Conservation (phyloP, 2,113 vertebrate genomes). For the Fregata magnificens region DNA sequence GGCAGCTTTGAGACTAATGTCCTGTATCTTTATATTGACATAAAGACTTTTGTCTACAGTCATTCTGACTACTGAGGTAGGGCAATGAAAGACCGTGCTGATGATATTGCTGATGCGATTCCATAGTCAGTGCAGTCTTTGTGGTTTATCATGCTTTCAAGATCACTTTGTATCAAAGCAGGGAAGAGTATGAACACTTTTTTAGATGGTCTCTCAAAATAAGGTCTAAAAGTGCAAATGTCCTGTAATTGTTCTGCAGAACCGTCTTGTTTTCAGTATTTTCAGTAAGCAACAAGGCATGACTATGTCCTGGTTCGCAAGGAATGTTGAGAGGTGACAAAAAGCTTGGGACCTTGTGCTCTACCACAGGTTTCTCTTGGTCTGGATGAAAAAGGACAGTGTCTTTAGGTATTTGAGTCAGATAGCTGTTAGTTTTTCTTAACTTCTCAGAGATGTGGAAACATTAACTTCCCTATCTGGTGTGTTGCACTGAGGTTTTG, state of each 20-base stretch:
- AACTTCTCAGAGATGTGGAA: not conserved
- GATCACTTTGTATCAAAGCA: not conserved
- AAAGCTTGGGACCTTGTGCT: not conserved
- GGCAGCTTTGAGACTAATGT: not conserved
- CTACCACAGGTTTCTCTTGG: not conserved
- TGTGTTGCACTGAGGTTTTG: not conserved
- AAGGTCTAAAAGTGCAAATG: not conserved
- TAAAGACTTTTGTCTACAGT: not conserved
- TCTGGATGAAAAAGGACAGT: not conserved
- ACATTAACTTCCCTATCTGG: not conserved
- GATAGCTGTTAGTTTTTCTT: not conserved
- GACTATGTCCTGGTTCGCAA: not conserved
- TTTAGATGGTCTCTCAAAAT: not conserved
- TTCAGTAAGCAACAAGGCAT: not conserved
- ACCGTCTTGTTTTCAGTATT: not conserved
- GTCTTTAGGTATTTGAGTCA: not conserved
- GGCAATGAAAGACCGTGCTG: not conserved
- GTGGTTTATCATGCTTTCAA: not conserved
- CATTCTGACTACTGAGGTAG: not conserved
- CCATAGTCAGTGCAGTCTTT: not conserved
- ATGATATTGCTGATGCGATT: not conserved
- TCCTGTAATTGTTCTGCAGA: not conserved
- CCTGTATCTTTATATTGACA: not conserved
- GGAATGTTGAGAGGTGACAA: not conserved
- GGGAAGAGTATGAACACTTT: not conserved